These are phyloP conservation scores for Chorisops tibialis DNA, from an alignment of 2,888 invertebrate species.

Conservation along the genomic window DNA sequence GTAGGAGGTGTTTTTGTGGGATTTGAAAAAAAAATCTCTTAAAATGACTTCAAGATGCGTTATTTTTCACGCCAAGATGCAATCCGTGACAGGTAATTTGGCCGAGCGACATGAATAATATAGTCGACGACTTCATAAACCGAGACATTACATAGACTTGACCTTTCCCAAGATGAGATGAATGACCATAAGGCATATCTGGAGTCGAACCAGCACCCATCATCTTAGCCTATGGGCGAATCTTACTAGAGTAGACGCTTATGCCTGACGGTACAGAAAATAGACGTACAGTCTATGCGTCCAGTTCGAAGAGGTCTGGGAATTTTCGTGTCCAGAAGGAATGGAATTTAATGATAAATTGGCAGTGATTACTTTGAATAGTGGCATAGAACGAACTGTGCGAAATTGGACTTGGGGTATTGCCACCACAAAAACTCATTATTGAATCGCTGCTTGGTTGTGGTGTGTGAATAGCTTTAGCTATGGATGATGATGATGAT, in stretches of 20 bases:
- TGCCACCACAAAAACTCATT: constrained; percentile 22
- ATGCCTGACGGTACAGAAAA: neutral
- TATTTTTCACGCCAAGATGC: too few species aligned
- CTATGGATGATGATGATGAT: too few species aligned
- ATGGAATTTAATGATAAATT: constrained; percentile 13
- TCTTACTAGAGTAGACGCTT: too few species aligned
- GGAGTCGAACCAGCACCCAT: too few species aligned
- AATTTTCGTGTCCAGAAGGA: neutral
- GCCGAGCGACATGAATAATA: too few species aligned
- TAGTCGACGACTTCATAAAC: neutral
- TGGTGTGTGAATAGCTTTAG: too few species aligned
- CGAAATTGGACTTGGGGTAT: constrained; percentile 6
- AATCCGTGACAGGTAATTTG: too few species aligned
- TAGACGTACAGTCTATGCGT: neutral
- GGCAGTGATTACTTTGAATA: constrained; percentile 16
- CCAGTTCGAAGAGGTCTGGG: constrained; percentile 2
- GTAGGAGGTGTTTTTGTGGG: too few species aligned
- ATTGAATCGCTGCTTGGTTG: neutral
- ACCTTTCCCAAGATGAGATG: neutral
- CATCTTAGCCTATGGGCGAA: neutral
- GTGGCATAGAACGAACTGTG: constrained; percentile 6
- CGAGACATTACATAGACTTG: neutral
- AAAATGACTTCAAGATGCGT: too few species aligned
- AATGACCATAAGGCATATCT: too few species aligned
- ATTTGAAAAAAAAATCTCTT: too few species aligned